Conservation (phyloP, 2,888 invertebrate genomes). For the Sepioteuthis lessoniana region DNA sequence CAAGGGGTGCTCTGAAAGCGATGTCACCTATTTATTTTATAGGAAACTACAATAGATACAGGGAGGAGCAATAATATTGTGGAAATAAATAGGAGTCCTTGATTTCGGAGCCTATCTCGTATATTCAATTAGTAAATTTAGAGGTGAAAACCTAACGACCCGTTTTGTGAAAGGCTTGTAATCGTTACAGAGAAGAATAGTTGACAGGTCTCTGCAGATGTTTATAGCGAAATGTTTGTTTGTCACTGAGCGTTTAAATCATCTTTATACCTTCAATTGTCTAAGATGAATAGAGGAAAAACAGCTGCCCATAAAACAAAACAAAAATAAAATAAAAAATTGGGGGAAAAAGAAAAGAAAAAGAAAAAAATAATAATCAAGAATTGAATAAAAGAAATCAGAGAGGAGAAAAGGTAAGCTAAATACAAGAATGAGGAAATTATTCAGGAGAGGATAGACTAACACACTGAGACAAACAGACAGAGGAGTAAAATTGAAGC, state of each 20-base stretch:
- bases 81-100: too few species aligned
- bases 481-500: too few species aligned
- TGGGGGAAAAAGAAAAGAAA: background rate
- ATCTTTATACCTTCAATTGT: background rate
- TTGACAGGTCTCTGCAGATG: background rate
- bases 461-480: background rate
- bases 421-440: background rate
- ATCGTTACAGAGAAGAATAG: background rate
- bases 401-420: background rate
- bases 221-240: background rate
- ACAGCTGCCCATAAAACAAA: background rate
- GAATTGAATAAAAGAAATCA: background rate
- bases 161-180: background rate
- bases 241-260: background rate
- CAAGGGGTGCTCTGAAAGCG: too few species aligned
- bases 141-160: background rate
- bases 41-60: too few species aligned
- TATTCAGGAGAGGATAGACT: background rate
- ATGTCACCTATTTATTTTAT: too few species aligned
- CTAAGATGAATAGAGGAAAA: background rate
- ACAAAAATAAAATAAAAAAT: too few species aligned
- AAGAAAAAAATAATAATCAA: background rate
- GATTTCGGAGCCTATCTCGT: too few species aligned
- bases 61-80: too few species aligned
- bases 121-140: background rate